A percentile compares a stretch with the other conserved stretches of the same genome.
These are phyloP conservation scores for Hucho hucho DNA, from an alignment of 2,113 vertebrate species.

Conservation along the genomic window DNA sequence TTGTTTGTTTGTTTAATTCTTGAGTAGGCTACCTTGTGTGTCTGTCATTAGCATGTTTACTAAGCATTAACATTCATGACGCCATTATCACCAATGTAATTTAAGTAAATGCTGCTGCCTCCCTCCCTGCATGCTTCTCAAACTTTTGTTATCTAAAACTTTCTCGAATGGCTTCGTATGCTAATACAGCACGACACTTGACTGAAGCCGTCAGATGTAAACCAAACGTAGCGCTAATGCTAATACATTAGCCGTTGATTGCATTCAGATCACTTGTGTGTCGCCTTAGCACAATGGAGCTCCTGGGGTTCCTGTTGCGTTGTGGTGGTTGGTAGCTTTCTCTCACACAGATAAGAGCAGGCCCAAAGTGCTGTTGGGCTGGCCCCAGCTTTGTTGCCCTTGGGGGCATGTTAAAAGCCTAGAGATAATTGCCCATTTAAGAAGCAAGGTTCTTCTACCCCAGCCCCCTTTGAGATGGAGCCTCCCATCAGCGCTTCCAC, in stretches of 20 bases:
- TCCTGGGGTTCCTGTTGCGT: background rate
- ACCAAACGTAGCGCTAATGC: background rate
- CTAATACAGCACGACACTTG: background rate
- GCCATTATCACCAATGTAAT: no score
- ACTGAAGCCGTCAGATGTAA: background rate
- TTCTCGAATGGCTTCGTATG: background rate
- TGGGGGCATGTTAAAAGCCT: background rate
- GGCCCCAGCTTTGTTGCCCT: no score
- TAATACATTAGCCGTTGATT: background rate
- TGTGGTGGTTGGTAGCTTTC: background rate
- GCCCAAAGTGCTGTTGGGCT: no score
- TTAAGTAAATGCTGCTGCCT: no score
- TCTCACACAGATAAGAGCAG: background rate
- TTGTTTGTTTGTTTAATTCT: no score
- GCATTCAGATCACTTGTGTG: background rate
- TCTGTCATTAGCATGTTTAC: no score
- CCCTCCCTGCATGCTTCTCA: no score
- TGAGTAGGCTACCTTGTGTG: no score
- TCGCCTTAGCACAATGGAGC: background rate
- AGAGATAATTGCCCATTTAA: conserved; percentile 19
- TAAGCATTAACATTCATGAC: no score
- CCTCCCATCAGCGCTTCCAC: background rate
- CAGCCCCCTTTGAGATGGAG: no score
- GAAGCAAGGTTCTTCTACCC: background rate
- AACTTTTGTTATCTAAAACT: background rate